Evolutionary conservation across 2,113 vertebrate genomes (phyloP).

Genomic region (Pelmatolapia mariae): DNA sequence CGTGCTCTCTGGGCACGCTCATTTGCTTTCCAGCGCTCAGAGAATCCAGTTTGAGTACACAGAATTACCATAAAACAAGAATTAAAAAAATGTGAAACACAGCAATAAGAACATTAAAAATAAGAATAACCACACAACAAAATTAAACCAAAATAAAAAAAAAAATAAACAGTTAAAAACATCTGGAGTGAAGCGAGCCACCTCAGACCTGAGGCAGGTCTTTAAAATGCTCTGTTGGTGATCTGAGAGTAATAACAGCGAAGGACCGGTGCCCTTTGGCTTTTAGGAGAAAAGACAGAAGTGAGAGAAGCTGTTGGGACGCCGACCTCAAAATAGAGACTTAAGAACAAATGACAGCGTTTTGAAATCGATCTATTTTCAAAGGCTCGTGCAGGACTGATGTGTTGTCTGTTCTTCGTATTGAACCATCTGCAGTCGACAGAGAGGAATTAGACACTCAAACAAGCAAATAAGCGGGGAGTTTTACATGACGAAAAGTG

Average conservation of each 20-base stretch:
- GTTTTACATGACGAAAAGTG: neutral
- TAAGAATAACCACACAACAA: neutral
- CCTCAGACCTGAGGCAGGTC: neutral
- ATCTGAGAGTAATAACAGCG: neutral
- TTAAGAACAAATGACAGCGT: neutral
- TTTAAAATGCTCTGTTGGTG: neutral
- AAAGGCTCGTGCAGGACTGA: neutral
- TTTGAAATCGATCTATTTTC: fast-evolving
- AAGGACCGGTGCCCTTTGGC: neutral
- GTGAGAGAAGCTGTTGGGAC: neutral
- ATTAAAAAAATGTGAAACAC: neutral
- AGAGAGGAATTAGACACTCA: neutral
- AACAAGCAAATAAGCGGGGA: neutral
- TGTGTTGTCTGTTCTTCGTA: neutral
- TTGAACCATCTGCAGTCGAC: neutral
- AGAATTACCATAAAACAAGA: neutral
- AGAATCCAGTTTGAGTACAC: neutral
- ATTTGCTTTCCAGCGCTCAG: fast-evolving
- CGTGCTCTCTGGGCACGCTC: neutral
- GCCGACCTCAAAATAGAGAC: neutral
- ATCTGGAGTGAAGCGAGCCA: neutral
- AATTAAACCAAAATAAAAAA: neutral
- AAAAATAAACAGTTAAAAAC: neutral
- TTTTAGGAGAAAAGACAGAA: neutral
- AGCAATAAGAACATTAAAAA: neutral